Percentiles rank a stretch among this genome's conserved stretches.
These are phyloP conservation scores for Dastarcus helophoroides DNA, from an alignment of 2,888 invertebrate genomes.

Conservation along the genomic window DNA sequence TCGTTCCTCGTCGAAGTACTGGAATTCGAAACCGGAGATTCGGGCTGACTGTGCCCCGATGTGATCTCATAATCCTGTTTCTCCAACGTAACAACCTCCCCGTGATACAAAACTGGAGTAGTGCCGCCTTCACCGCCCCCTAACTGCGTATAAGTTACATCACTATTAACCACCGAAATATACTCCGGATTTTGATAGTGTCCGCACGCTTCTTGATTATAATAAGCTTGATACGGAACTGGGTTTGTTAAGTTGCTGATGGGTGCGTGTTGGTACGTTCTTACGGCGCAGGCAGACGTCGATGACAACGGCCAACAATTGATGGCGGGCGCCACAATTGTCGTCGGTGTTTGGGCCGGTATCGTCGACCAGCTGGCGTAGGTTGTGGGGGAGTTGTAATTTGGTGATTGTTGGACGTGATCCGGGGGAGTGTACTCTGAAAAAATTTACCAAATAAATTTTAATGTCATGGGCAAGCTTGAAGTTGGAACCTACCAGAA, in stretches of 20 bases:
- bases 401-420: slow-evolving; percentile 31
- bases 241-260: slow-evolving; percentile 32
- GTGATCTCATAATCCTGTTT: slow-evolving; percentile 20
- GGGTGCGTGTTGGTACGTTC: slow-evolving; percentile 32
- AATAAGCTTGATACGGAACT: slow-evolving; percentile 33
- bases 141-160: slow-evolving; percentile 26
- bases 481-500: slow-evolving; percentile 24
- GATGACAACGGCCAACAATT: slow-evolving; percentile 38
- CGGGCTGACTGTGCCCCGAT: slow-evolving; percentile 18
- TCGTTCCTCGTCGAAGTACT: slow-evolving; percentile 26
- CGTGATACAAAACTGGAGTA: slow-evolving; percentile 25
- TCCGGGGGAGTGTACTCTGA: slow-evolving; percentile 37
- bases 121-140: slow-evolving; percentile 19
- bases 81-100: slow-evolving; percentile 20
- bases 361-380: slow-evolving; percentile 35
- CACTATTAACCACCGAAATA: slow-evolving; percentile 28
- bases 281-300: slow-evolving; percentile 35
- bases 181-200: slow-evolving; percentile 34
- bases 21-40: slow-evolving; percentile 26
- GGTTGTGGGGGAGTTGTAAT: slow-evolving; percentile 26
- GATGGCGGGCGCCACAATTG: slow-evolving; percentile 31
- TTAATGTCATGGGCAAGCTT: background rate
- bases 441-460: slow-evolving; percentile 13
- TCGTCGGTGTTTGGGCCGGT: slow-evolving; percentile 30
- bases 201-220: slow-evolving; percentile 29